phyloP scores from a whole-genome alignment of 2,113 vertebrate genomes.

The Ageneiosus marmoratus region DNA sequence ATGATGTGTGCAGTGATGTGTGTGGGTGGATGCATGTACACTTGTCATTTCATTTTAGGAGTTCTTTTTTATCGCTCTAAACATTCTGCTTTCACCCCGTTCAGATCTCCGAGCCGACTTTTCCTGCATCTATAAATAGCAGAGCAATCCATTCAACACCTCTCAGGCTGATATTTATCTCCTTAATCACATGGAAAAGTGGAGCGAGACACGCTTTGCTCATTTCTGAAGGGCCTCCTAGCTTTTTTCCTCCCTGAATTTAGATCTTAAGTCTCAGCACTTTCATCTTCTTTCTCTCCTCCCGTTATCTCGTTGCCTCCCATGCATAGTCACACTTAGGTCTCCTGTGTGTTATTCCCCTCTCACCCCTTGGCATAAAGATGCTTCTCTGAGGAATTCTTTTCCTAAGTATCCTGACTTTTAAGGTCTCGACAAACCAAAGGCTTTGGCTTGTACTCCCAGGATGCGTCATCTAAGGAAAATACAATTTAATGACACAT shows the following conservation, averaged over 20 bases:
- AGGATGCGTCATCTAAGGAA: slow-evolving; percentile 51
- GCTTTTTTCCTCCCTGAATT: not conserved
- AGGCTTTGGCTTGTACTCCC: slow-evolving; percentile 35
- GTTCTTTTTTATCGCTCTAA: slow-evolving; percentile 37
- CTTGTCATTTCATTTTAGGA: slow-evolving; percentile 40
- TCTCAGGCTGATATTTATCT: slow-evolving; percentile 36
- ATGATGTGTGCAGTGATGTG: slow-evolving; percentile 19
- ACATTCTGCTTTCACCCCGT: slow-evolving; percentile 45
- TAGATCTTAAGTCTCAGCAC: slow-evolving; percentile 10
- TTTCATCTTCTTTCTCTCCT: slow-evolving; percentile 33
- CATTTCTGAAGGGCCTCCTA: slow-evolving; percentile 19
- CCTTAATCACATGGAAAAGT: slow-evolving; percentile 40
- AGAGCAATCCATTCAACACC: slow-evolving; percentile 15
- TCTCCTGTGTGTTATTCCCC: slow-evolving; percentile 12
- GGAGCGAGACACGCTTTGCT: slow-evolving; percentile 16
- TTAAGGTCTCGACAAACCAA: slow-evolving; percentile 42
- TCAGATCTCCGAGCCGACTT: slow-evolving; percentile 39
- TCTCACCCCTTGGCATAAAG: slow-evolving; percentile 16
- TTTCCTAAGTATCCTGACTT: slow-evolving; percentile 40
- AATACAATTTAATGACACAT: slow-evolving; percentile 56
- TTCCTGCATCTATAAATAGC: slow-evolving; percentile 46
- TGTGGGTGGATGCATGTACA: slow-evolving; percentile 44
- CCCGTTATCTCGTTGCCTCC: not conserved
- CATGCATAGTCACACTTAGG: not conserved
- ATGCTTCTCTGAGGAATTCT: slow-evolving; percentile 27